Evolutionary conservation across 1,140 invertebrate genomes (phyloP).

Genomic region (Drosophila subpulchrella): DNA sequence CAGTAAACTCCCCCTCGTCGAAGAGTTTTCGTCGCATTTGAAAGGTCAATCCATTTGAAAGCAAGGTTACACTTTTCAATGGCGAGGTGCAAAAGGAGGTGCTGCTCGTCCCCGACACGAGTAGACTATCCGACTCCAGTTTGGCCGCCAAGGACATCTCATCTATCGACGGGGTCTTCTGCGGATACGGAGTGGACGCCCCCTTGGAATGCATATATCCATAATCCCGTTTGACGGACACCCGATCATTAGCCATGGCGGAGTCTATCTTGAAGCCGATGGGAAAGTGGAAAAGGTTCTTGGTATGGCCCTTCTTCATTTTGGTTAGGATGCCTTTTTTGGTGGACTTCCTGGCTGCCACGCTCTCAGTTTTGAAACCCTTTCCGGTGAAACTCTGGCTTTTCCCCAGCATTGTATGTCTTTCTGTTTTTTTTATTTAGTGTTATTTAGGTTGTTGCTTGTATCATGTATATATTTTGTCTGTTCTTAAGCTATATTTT

Average conservation of each 20-base stretch:
- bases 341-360: neutral
- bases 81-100: neutral
- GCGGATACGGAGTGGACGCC: constrained; percentile 14
- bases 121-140: constrained; percentile 1
- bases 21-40: constrained; percentile 23
- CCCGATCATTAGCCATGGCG: neutral
- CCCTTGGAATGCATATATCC: neutral
- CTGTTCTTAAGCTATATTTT: neutral
- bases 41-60: neutral
- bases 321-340: neutral
- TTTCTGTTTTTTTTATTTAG: neutral
- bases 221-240: constrained; percentile 1
- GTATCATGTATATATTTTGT: neutral
- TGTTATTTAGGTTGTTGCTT: neutral
- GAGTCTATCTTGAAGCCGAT: neutral
- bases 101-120: neutral
- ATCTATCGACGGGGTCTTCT: neutral
- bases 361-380: neutral
- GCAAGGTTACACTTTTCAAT: neutral
- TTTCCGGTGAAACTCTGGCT: neutral
- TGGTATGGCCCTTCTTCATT: neutral
- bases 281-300: no score
- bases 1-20: constrained; percentile 29
- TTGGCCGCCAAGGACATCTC: neutral
- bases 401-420: neutral